Percentiles rank a stretch among this genome's conserved stretches.
Evolutionary conservation across 2,113 vertebrate genomes (phyloP).

Genomic region (Rafetus swinhoei): DNA sequence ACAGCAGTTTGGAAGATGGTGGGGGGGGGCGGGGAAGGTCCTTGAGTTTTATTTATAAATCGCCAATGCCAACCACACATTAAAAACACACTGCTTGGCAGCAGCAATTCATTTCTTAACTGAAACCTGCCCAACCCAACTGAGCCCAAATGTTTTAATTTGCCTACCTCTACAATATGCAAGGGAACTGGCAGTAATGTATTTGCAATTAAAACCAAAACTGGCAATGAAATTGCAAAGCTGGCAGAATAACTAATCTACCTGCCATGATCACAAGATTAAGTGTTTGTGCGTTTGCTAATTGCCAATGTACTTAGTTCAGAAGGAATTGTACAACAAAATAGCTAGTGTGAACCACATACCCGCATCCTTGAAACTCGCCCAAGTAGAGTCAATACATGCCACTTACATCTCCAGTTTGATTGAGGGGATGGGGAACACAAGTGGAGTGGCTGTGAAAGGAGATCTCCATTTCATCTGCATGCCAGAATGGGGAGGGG

Average conservation of each 20-base stretch:
- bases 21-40: constrained; percentile 38
- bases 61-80: constrained; percentile 65
- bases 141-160: constrained; percentile 74
- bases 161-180: constrained; percentile 73
- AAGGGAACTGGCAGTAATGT: constrained; percentile 74
- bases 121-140: constrained; percentile 68
- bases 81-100: constrained; percentile 66
- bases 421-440: background rate
- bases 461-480: rapidly evolving
- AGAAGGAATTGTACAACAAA: constrained; percentile 57
- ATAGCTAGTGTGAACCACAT: constrained; percentile 16
- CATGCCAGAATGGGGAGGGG: background rate
- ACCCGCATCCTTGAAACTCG: background rate
- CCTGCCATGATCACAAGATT: constrained; percentile 77
- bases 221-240: constrained; percentile 74
- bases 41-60: constrained; percentile 61
- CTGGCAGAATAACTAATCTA: constrained; percentile 75
- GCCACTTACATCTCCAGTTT: background rate
- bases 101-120: constrained; percentile 73
- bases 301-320: constrained; percentile 59
- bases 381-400: rapidly evolving
- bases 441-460: background rate
- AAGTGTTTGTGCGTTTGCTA: constrained; percentile 75
- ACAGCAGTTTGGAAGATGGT: constrained; percentile 13
- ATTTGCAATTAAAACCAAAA: constrained; percentile 78